Evolutionary conservation across 1,140 invertebrate species (phyloP).

Genomic region (Agrypnia vestita): DNA sequence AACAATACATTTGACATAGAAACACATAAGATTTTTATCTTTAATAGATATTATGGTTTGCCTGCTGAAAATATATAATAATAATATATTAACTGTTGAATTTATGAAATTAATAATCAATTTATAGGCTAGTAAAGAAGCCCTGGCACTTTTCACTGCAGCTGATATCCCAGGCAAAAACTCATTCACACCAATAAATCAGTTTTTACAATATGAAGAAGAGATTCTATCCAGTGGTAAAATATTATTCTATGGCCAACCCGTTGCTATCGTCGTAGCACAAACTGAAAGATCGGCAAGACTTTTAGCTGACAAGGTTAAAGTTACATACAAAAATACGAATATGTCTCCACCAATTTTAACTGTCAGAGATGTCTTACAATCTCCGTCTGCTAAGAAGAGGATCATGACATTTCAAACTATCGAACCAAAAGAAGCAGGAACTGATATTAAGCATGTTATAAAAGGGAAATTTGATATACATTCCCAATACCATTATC

Average conservation of each 20-base stretch:
- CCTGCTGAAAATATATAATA: no score
- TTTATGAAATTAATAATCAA: no score
- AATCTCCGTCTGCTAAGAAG: slow-evolving; percentile 63
- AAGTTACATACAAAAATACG: slow-evolving; percentile 76
- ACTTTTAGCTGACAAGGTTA: slow-evolving; percentile 78
- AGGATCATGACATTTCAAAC: slow-evolving; percentile 61
- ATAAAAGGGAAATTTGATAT: slow-evolving; percentile 65
- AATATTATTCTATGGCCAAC: slow-evolving; percentile 81
- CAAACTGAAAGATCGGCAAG: slow-evolving; percentile 76
- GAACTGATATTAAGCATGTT: slow-evolving; percentile 66
- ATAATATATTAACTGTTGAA: no score
- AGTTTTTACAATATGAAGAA: slow-evolving; percentile 64
- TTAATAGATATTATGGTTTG: no score
- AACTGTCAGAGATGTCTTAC: slow-evolving; percentile 64
- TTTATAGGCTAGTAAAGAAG: slow-evolving; percentile 68
- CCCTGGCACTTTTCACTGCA: slow-evolving; percentile 79
- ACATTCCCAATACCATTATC: slow-evolving; percentile 68
- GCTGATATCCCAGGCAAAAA: slow-evolving; percentile 84
- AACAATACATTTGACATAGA: no score
- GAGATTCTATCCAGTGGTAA: slow-evolving; percentile 73
- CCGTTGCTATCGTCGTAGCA: slow-evolving; percentile 83
- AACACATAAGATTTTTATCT: no score
- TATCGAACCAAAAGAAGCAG: slow-evolving; percentile 65
- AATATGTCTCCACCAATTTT: slow-evolving; percentile 64
- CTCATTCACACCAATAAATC: slow-evolving; percentile 66